Conservation (phyloP, 1,140 invertebrate genomes). For the Eriocheir sinensis region DNA sequence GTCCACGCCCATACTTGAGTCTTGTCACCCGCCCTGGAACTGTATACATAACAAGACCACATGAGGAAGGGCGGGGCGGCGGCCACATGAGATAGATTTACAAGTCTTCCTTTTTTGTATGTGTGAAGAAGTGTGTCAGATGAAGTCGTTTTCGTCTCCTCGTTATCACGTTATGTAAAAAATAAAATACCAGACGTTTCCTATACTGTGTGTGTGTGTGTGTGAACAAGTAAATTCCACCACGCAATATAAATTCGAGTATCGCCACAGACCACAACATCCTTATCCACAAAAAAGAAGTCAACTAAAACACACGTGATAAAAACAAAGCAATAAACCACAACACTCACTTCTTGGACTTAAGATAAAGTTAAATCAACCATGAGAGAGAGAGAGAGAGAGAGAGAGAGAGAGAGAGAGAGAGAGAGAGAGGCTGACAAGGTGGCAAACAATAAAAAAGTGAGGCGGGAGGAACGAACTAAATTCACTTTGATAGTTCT, state of each 20-base stretch:
- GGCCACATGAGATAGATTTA: neutral
- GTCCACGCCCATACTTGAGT: neutral
- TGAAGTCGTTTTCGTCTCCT: neutral
- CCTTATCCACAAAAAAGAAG: no score
- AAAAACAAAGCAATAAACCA: neutral
- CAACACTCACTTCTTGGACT: no score
- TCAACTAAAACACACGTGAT: no score
- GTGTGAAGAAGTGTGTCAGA: neutral
- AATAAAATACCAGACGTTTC: no score
- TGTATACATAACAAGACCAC: neutral
- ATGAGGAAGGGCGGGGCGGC: neutral
- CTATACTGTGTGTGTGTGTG: no score
- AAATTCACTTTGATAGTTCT: neutral
- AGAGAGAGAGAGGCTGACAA: slow-evolving; percentile 13
- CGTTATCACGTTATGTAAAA: neutral
- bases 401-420: slow-evolving; percentile 45
- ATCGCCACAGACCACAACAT: no score
- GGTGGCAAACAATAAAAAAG: neutral
- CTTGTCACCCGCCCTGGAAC: neutral
- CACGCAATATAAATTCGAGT: no score
- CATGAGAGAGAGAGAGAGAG: neutral
- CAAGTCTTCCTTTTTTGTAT: neutral
- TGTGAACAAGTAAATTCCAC: no score
- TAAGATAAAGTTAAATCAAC: no score
- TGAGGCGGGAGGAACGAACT: neutral